Base-by-base conservation (phyloP, 2,888 invertebrate species). In the Bimastos eiseni region DNA sequence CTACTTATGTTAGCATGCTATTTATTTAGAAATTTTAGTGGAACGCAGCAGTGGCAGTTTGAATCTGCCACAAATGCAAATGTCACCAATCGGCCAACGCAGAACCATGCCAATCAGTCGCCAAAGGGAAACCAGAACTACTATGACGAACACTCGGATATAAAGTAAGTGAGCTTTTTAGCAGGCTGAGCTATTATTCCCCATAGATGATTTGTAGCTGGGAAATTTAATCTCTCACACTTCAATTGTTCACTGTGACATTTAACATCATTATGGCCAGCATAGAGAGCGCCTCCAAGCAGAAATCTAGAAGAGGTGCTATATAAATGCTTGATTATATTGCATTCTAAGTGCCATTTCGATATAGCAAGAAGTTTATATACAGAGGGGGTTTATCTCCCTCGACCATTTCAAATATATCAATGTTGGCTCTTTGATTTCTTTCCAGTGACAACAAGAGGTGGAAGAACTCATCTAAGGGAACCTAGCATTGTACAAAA, bases 401-500 rank as follows among this genome's bases (percentile, higher is more conserved):
- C 33, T 95, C 93, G 15, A 96, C 95, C 89, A 96, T 93, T 92
- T 95, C 95, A 91, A 95, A 93, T 97, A 98, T 93, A 91, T 93
- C 1, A 49, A 95, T 93, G 49, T 93, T 93, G 92, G 95, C 95
- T 17, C 92, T 93, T 37, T 93, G 92, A 0, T 98, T 98, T 36
- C 98, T 98, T 95, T 99, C 98, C 93, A 99, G 96, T 92, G 98
- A 98, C 90, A 98, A 95, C 4, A 99, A 96, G 11, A 99, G 96
- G 94, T 98, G 97, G 95, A 99, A 99, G 44, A 99, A 93, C 90
- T 93, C 93, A 41, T 93, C 93, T 38, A 95, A 94, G 89, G 91
- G 92, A 44, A 93, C 91, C 92, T 93, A 38, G n/a, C 11, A 8
- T 70, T 8, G 11, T 70, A 70, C 70, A 70, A 70, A 70, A 70